Evolutionary conservation across 2,113 vertebrate species (phyloP).

Genomic region (Meriones unguiculatus): DNA sequence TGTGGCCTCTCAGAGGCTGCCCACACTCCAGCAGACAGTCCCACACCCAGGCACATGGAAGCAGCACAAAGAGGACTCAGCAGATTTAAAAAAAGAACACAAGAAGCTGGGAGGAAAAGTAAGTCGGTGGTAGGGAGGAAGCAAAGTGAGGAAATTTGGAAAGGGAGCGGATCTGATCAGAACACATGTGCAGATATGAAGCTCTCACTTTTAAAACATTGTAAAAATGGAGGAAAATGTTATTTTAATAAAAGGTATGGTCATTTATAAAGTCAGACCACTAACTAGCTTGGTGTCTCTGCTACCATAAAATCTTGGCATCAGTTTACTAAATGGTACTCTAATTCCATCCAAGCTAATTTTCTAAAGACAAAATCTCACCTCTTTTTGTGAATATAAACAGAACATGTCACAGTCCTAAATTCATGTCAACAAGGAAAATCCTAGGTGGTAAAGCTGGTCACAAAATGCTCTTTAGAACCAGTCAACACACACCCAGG

Average conservation of each 20-base stretch:
- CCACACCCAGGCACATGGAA: background rate
- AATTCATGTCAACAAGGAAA: constrained; percentile 3
- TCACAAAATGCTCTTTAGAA: background rate
- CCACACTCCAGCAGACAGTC: background rate
- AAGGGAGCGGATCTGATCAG: background rate
- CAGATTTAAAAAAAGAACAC: background rate
- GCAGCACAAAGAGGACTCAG: background rate
- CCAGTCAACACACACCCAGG: background rate
- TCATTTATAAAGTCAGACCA: background rate
- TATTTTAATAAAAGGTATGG: background rate
- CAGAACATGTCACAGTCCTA: background rate
- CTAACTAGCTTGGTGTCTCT: background rate
- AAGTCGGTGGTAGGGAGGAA: background rate
- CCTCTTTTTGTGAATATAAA: background rate
- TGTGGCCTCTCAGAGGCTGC: background rate
- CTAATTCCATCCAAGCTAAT: background rate
- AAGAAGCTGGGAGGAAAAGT: background rate
- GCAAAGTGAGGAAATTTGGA: background rate
- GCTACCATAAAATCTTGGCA: background rate
- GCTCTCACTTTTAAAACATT: background rate
- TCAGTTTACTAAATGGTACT: background rate
- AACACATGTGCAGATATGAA: background rate
- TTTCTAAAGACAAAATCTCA: constrained; percentile 46
- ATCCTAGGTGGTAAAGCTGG: background rate
- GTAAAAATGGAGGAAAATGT: background rate